These are phyloP conservation scores for Alviniconcha strummeri DNA, from an alignment of 2,888 invertebrate species.

Conservation along the genomic window DNA sequence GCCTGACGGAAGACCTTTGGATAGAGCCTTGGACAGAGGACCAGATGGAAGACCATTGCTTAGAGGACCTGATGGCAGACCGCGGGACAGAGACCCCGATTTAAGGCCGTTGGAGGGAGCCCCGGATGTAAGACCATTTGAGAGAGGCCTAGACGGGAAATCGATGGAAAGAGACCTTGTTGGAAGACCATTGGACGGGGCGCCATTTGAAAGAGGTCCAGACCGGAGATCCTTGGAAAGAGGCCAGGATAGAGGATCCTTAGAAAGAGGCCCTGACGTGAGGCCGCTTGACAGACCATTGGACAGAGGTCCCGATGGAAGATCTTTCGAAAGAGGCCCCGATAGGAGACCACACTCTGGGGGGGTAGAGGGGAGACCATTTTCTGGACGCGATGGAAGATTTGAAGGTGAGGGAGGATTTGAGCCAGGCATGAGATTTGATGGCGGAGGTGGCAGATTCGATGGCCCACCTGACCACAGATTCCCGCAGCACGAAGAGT, in stretches of 20 bases:
- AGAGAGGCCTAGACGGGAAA: too few relatives aligned
- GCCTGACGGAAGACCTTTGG: constrained; percentile 4
- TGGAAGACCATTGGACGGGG: constrained; percentile 3
- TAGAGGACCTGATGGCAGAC: constrained; percentile 20
- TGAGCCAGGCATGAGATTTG: constrained; percentile 27
- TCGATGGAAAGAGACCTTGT: constrained; percentile 12
- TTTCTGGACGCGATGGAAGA: not conserved
- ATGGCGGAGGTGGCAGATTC: constrained; percentile 29
- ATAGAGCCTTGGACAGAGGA: constrained; percentile 1
- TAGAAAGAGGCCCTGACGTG: not conserved
- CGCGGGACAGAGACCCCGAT: not conserved
- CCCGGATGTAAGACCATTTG: constrained; percentile 5
- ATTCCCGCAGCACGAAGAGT: constrained; percentile 10
- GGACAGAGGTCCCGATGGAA: constrained; percentile 7
- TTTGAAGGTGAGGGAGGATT: constrained; percentile 24
- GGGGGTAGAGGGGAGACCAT: not conserved
- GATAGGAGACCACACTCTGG: not conserved
- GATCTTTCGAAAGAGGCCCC: constrained; percentile 1
- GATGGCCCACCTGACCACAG: constrained; percentile 28
- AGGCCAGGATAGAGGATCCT: not conserved
- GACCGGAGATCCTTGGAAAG: constrained; percentile 18
- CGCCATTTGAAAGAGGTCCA: constrained; percentile 18
- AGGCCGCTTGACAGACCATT: constrained; percentile 1
- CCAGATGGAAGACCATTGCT: constrained; percentile 5
- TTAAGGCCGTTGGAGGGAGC: constrained; percentile 25